Percentiles rank a stretch among this genome's conserved stretches.
These are phyloP conservation scores for Muricea muricata DNA, from an alignment of 92 coral and sea anemone species.

Conservation along the genomic window DNA sequence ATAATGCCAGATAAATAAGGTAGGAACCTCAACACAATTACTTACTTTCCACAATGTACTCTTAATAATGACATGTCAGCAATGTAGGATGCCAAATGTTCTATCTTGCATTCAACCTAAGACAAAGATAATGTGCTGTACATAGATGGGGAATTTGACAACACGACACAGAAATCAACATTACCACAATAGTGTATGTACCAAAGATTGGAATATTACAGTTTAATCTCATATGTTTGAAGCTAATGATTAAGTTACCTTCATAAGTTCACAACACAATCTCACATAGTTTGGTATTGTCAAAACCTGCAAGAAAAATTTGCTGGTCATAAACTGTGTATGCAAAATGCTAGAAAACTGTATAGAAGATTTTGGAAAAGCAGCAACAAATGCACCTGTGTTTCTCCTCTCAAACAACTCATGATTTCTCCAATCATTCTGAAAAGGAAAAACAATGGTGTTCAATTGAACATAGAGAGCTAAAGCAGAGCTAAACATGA, in stretches of 20 bases:
- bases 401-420: conserved; percentile 92
- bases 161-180: too few relatives aligned
- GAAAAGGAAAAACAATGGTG: neutral
- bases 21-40: too few relatives aligned
- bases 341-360: too few relatives aligned
- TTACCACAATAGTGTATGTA: too few relatives aligned
- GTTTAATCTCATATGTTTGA: too few relatives aligned
- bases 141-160: too few relatives aligned
- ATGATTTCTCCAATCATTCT: conserved; percentile 99
- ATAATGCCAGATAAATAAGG: too few relatives aligned
- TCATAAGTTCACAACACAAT: conserved; percentile 79
- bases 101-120: conserved; percentile 83
- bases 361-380: too few relatives aligned
- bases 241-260: conserved; percentile 83
- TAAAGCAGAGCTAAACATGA: too few relatives aligned
- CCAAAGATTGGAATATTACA: too few relatives aligned
- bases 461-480: too few relatives aligned
- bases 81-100: conserved; percentile 83
- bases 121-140: conserved; percentile 9
- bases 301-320: conserved; percentile 83
- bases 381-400: conserved; percentile 64
- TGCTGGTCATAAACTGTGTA: too few relatives aligned
- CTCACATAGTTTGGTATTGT: conserved; percentile 90
- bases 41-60: conserved; percentile 86
- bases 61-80: conserved; percentile 88